phyloP scores from a whole-genome alignment of 2,888 invertebrate genomes.

The Iphiclides podalirius region DNA sequence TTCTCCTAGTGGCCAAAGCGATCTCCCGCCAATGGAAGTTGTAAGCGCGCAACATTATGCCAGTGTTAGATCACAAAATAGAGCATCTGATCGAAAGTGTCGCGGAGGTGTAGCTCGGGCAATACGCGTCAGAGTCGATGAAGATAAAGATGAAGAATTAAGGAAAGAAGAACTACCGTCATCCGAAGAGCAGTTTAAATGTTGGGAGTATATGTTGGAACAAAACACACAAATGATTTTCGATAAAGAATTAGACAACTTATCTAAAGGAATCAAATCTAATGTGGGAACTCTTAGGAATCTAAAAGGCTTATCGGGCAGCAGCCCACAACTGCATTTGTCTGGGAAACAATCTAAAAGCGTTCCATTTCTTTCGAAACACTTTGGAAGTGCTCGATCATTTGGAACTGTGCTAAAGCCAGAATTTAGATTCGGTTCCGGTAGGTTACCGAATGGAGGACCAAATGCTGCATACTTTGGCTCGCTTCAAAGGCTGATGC shows the following conservation, averaged over 20 bases:
- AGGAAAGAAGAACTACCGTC: slow-evolving; percentile 64
- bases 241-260: slow-evolving; percentile 91
- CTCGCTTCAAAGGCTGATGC: slow-evolving; percentile 90
- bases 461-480: slow-evolving; percentile 94
- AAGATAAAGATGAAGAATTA: slow-evolving; percentile 78
- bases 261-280: slow-evolving; percentile 83
- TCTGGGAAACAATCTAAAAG: slow-evolving; percentile 63
- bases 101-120: slow-evolving; percentile 82
- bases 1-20: slow-evolving; percentile 93
- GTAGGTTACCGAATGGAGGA: slow-evolving; percentile 84
- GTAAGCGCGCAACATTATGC: slow-evolving; percentile 72
- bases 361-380: slow-evolving; percentile 83
- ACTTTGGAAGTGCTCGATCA: slow-evolving; percentile 89
- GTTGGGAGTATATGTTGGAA: slow-evolving; percentile 96
- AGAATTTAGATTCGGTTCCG: slow-evolving; percentile 79
- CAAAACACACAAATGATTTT: slow-evolving; percentile 93
- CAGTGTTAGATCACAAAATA: slow-evolving; percentile 65
- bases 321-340: slow-evolving; percentile 83
- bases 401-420: slow-evolving; percentile 84
- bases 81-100: slow-evolving; percentile 75
- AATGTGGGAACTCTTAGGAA: slow-evolving; percentile 76
- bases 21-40: slow-evolving; percentile 78
- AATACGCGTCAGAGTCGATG: slow-evolving; percentile 82
- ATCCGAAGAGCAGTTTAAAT: slow-evolving; percentile 93
- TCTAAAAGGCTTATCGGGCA: slow-evolving; percentile 83